Percentiles rank a stretch among this genome's conserved stretches.
These are phyloP conservation scores for Eilema depressum DNA, from an alignment of 2,888 invertebrate genomes.

Conservation along the genomic window DNA sequence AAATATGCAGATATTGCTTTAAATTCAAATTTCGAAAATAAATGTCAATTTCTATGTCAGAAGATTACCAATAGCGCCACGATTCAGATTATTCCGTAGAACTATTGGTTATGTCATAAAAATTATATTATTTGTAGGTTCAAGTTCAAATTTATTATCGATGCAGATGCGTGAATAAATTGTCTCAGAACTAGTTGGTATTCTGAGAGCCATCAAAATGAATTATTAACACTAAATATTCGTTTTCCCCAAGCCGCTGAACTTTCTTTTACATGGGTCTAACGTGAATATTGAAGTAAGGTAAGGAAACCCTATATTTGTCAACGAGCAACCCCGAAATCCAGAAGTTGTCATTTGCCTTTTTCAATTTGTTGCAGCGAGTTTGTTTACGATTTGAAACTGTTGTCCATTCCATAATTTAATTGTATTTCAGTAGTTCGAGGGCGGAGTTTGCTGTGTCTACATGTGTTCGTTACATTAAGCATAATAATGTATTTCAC, in stretches of 20 bases:
- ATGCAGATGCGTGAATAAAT: constrained; percentile 6
- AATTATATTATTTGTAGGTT: not conserved
- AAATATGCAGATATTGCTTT: not conserved
- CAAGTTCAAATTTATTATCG: constrained; percentile 10
- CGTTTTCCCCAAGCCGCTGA: constrained; percentile 2
- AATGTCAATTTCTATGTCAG: constrained; percentile 6
- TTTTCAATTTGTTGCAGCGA: constrained; percentile 50
- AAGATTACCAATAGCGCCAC: constrained; percentile 8
- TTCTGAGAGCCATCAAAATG: constrained; percentile 32
- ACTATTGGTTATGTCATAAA: constrained; percentile 6
- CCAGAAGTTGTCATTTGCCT: constrained; percentile 46
- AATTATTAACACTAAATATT: constrained; percentile 27
- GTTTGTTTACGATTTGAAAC: constrained; percentile 26
- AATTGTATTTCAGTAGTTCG: constrained; percentile 24
- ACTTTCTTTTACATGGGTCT: constrained; percentile 7
- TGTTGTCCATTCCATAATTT: constrained; percentile 15
- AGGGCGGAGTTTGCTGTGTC: constrained; percentile 27
- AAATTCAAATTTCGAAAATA: constrained; percentile 14
- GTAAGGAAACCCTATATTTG: constrained; percentile 10
- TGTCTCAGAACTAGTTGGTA: constrained; percentile 10
- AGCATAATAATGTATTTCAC: constrained; percentile 84
- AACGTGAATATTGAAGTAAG: constrained; percentile 9
- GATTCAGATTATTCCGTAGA: constrained; percentile 1
- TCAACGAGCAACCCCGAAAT: constrained; percentile 14
- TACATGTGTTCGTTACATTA: constrained; percentile 34